Percentiles rank a stretch among this genome's conserved stretches.
Conservation (phyloP, 2,113 vertebrate species). For the Gymnocephalus cernua region DNA sequence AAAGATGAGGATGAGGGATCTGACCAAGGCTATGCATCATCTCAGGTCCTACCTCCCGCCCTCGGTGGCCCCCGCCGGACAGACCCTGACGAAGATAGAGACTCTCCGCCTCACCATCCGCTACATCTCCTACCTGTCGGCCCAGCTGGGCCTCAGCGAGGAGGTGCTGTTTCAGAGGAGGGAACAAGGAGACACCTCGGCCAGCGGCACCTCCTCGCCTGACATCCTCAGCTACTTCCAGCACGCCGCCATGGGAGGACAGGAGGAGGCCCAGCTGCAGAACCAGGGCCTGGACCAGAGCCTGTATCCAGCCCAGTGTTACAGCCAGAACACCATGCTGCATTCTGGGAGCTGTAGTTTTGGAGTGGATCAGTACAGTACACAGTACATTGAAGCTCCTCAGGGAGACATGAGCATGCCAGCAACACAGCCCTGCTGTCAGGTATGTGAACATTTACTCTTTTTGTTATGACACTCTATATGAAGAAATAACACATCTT, state of each 20-base stretch:
- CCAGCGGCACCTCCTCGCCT: constrained; percentile 61
- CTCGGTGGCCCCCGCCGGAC: constrained; percentile 82
- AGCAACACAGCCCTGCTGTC: constrained; percentile 71
- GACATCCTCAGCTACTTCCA: constrained; percentile 78
- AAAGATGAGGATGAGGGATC: constrained; percentile 87
- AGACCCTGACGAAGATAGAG: constrained; percentile 88
- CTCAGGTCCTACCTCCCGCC: constrained; percentile 87
- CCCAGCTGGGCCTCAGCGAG: constrained; percentile 84
- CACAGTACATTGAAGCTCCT: constrained; percentile 44
- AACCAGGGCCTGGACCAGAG: constrained; percentile 49
- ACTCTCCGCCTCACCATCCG: constrained; percentile 86
- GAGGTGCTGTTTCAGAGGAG: constrained; percentile 76
- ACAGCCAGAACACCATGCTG: constrained; percentile 51
- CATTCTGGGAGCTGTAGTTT: constrained; percentile 69
- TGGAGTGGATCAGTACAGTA: constrained; percentile 59
- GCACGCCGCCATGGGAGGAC: constrained; percentile 45
- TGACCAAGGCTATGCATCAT: constrained; percentile 87
- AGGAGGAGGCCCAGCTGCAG: constrained; percentile 56
- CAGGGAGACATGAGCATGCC: constrained; percentile 66
- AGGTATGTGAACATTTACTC: constrained; percentile 68
- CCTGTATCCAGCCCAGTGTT: constrained; percentile 48
- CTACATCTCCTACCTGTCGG: constrained; percentile 86
- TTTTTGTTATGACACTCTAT: too few relatives aligned
- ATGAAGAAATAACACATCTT: rapidly evolving
- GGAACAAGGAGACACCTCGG: constrained; percentile 63